These are phyloP conservation scores for Mormyrus lacerda DNA, from an alignment of 2,113 vertebrate species.

Conservation along the genomic window DNA sequence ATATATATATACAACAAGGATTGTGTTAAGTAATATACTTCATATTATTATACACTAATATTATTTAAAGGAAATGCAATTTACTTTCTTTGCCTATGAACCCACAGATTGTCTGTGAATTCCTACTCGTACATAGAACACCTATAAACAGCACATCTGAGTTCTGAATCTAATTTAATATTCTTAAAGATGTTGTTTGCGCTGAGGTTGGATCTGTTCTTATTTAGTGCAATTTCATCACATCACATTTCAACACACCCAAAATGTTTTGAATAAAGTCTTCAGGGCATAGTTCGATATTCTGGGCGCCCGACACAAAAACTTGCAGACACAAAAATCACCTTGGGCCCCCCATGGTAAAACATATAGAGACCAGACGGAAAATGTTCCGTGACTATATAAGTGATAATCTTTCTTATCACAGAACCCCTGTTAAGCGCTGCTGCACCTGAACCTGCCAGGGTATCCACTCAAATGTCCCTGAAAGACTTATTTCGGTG, in stretches of 20 bases:
- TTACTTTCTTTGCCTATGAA: background rate
- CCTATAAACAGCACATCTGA: background rate
- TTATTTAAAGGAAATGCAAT: background rate
- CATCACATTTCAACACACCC: background rate
- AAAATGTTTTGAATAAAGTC: background rate
- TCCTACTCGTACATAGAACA: no score
- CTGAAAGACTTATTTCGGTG: background rate
- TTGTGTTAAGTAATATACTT: no score
- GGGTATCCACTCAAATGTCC: background rate
- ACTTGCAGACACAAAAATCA: no score
- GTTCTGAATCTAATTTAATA: no score
- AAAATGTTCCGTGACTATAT: no score
- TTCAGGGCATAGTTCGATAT: background rate
- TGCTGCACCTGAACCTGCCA: background rate
- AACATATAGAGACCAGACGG: no score
- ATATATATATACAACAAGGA: no score
- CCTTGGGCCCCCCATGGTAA: no score
- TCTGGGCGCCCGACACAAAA: no score
- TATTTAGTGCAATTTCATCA: no score
- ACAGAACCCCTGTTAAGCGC: background rate
- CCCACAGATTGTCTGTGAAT: no score
- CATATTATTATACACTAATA: background rate
- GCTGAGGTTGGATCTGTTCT: background rate
- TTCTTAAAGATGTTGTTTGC: no score
- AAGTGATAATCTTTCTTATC: background rate